These are phyloP conservation scores for Trissoscelio sp. DNA, from an alignment of 2,888 invertebrate species.

Conservation along the genomic window DNA sequence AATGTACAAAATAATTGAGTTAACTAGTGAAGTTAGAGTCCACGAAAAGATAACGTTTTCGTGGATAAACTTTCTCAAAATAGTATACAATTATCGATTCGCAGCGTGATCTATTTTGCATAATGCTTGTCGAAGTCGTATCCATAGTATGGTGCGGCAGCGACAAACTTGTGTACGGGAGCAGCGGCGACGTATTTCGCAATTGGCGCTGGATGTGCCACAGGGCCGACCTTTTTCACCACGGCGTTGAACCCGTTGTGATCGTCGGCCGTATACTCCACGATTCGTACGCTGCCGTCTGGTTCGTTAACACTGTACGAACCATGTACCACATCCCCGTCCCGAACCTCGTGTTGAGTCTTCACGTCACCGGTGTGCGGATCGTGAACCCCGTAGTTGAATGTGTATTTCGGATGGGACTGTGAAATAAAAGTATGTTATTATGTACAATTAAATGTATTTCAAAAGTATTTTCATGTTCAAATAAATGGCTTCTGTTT, in stretches of 20 bases:
- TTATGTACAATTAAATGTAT: too few species aligned
- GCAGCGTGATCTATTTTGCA: slow-evolving; percentile 50
- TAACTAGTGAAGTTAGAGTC: slow-evolving; percentile 18
- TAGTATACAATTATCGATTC: slow-evolving; percentile 31
- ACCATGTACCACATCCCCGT: slow-evolving; percentile 78
- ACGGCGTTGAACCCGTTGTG: slow-evolving; percentile 80
- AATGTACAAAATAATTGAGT: slow-evolving; percentile 7
- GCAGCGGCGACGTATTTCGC: slow-evolving; percentile 73
- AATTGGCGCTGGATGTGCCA: slow-evolving; percentile 75
- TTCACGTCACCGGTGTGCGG: slow-evolving; percentile 79
- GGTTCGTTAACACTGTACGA: slow-evolving; percentile 79
- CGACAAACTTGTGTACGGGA: slow-evolving; percentile 71
- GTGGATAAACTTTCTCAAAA: slow-evolving; percentile 12
- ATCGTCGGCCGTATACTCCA: slow-evolving; percentile 79
- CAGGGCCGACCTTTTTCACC: slow-evolving; percentile 78
- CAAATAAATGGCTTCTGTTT: too few species aligned
- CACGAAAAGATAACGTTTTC: slow-evolving; percentile 21
- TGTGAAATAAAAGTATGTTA: too few species aligned
- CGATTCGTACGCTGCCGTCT: slow-evolving; percentile 78
- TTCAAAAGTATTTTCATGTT: too few species aligned
- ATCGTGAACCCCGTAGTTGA: slow-evolving; percentile 79
- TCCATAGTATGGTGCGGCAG: slow-evolving; percentile 73
- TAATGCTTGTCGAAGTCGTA: slow-evolving; percentile 75
- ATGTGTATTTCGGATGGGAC: slow-evolving; percentile 78
- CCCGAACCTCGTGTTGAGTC: slow-evolving; percentile 78